Conservation (phyloP, 2,797 vertebrate genomes). For the Buphagus erythrorhynchus region DNA sequence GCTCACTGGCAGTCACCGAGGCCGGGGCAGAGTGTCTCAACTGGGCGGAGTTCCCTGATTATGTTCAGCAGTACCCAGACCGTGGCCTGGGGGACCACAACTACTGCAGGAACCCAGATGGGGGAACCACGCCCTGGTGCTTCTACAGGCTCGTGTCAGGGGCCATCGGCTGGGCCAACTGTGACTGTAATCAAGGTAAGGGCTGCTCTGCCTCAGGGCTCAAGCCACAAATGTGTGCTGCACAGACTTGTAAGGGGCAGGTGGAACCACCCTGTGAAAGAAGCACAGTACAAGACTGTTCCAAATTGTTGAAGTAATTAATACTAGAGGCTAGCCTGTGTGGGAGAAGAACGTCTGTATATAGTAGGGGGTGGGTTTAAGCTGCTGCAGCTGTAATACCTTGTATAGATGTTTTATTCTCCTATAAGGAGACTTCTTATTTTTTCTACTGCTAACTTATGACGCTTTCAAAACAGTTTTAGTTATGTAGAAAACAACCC, state of each 20-base stretch:
- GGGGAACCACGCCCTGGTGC: slow-evolving; percentile 88
- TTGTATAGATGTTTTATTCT: neutral
- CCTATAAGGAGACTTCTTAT: neutral
- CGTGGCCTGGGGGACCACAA: slow-evolving; percentile 89
- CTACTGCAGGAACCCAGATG: slow-evolving; percentile 90
- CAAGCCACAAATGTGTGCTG: neutral
- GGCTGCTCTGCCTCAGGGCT: neutral
- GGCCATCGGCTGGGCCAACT: slow-evolving; percentile 90
- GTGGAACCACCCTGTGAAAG: neutral
- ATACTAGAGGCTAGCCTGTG: neutral
- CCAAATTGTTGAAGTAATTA: neutral
- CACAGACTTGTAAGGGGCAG: neutral
- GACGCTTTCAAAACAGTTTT: neutral
- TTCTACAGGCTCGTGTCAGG: slow-evolving; percentile 89
- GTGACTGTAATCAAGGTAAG: slow-evolving; percentile 91
- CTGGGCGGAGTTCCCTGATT: slow-evolving; percentile 92
- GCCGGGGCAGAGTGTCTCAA: slow-evolving; percentile 80
- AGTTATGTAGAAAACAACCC: slow-evolving; percentile 6
- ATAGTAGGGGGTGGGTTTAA: neutral
- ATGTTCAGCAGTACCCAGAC: slow-evolving; percentile 89
- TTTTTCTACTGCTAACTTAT: neutral
- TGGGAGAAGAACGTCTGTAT: neutral
- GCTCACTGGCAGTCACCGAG: slow-evolving; percentile 86
- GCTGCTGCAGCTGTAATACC: neutral
- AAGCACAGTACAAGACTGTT: neutral